These are phyloP conservation scores for Haliclystus octoradiatus DNA, from an alignment of 30 jellyfish, hydroid and myxozoan genomes.

Conservation along the genomic window DNA sequence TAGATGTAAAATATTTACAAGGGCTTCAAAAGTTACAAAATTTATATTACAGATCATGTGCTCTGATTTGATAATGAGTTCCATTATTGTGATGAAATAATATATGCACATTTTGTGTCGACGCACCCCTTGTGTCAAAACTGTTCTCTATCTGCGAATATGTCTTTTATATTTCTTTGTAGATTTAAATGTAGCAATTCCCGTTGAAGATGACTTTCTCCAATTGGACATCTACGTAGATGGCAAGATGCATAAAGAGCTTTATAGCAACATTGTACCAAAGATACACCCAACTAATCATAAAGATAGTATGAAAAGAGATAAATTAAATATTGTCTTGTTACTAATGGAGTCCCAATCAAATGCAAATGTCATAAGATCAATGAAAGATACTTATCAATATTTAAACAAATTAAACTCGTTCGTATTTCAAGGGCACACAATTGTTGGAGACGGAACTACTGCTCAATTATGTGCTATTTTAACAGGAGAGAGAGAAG, in stretches of 20 bases:
- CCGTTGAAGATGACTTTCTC: conserved; percentile 23
- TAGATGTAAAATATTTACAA: too few relatives aligned
- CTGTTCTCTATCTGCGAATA: too few relatives aligned
- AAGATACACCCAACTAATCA: not conserved
- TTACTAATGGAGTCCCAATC: conserved; percentile 59
- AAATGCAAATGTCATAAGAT: conserved; percentile 37
- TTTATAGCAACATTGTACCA: conserved; percentile 24
- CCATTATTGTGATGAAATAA: too few relatives aligned
- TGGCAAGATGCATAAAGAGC: conserved; percentile 6
- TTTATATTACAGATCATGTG: too few relatives aligned
- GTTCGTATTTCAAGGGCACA: conserved; percentile 31
- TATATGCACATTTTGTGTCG: too few relatives aligned
- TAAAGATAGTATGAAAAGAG: not conserved
- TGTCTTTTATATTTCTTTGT: too few relatives aligned
- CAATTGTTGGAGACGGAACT: conserved; percentile 79
- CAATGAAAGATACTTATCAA: conserved; percentile 9
- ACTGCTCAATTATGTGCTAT: conserved; percentile 72
- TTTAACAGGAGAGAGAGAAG: conserved; percentile 40
- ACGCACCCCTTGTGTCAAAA: too few relatives aligned
- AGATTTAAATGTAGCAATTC: conserved; percentile 21
- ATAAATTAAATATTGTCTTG: conserved; percentile 24
- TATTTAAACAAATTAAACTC: conserved; percentile 10
- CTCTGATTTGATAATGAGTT: too few relatives aligned
- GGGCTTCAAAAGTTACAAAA: too few relatives aligned
- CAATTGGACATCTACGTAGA: conserved; percentile 12